phyloP scores from a whole-genome alignment of 2,888 invertebrate species.

The Cacoxenus indagator region DNA sequence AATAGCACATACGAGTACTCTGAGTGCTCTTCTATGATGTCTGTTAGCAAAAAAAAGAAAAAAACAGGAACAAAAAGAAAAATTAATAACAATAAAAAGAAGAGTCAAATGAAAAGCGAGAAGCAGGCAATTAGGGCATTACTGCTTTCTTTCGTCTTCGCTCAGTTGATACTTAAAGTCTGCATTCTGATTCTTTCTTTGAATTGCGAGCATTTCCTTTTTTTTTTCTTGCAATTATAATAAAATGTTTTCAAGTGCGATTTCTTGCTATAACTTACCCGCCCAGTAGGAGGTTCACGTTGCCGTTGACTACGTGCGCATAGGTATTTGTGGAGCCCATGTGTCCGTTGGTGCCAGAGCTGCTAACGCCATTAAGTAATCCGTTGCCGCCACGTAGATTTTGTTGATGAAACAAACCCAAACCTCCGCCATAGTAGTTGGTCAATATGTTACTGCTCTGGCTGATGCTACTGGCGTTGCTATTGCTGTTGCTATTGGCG shows the following conservation, averaged over 20 bases:
- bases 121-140: conserved; percentile 30
- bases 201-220: conserved; percentile 4
- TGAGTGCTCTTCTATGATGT: conserved; percentile 43
- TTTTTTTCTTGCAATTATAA: conserved; percentile 1
- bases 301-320: conserved; percentile 72
- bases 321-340: conserved; percentile 52
- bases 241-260: background rate
- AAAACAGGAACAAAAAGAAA: background rate
- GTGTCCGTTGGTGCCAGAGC: conserved; percentile 39
- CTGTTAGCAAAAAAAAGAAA: background rate
- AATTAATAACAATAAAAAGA: background rate
- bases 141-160: conserved; percentile 21
- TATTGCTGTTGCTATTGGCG: conserved; percentile 27
- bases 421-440: conserved; percentile 65
- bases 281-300: conserved; percentile 82
- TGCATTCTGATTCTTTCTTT: background rate
- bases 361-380: conserved; percentile 45
- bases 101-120: background rate
- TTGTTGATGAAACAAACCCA: conserved; percentile 66
- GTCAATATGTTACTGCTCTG: conserved; percentile 68
- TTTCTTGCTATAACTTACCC: conserved; percentile 75
- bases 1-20: conserved; percentile 3
- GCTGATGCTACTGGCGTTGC: conserved; percentile 71
- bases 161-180: background rate
- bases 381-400: conserved; percentile 55